A percentile compares a stretch with the other conserved stretches of the same genome.
Conservation (phyloP, 2,888 invertebrate genomes). For the Rhagonycha lutea region DNA sequence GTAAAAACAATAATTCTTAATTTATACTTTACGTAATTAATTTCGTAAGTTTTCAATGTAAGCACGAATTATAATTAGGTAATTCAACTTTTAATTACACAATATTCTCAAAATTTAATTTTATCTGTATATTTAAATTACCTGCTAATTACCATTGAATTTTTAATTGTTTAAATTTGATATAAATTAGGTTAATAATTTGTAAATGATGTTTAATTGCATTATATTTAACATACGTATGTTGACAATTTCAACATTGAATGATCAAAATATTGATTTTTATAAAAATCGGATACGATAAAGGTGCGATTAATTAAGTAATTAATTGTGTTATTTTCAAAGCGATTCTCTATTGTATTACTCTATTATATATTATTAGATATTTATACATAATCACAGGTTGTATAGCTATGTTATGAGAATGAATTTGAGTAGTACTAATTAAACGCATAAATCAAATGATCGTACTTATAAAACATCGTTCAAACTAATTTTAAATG, state of each 20-base stretch:
- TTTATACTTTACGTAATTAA: background rate
- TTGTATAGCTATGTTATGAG: background rate
- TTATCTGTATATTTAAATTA: background rate
- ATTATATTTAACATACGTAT: background rate
- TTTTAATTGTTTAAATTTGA: background rate
- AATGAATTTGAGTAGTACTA: background rate
- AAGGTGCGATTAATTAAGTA: background rate
- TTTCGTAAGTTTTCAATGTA: background rate
- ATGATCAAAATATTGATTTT: background rate
- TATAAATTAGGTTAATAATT: background rate
- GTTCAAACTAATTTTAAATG: slow-evolving; percentile 13
- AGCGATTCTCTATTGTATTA: background rate
- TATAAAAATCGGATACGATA: background rate
- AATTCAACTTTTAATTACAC: background rate
- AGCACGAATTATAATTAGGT: background rate
- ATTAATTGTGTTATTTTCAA: background rate
- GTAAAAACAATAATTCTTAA: background rate
- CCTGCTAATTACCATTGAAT: background rate
- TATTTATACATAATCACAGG: background rate
- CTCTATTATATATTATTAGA: background rate
- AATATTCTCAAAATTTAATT: background rate
- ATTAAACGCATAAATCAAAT: slow-evolving; percentile 11
- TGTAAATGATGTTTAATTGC: background rate
- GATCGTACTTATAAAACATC: slow-evolving; percentile 10
- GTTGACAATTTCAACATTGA: background rate